Evolutionary conservation across 2,797 vertebrate genomes (phyloP).

Genomic region (Ciconia nigra): DNA sequence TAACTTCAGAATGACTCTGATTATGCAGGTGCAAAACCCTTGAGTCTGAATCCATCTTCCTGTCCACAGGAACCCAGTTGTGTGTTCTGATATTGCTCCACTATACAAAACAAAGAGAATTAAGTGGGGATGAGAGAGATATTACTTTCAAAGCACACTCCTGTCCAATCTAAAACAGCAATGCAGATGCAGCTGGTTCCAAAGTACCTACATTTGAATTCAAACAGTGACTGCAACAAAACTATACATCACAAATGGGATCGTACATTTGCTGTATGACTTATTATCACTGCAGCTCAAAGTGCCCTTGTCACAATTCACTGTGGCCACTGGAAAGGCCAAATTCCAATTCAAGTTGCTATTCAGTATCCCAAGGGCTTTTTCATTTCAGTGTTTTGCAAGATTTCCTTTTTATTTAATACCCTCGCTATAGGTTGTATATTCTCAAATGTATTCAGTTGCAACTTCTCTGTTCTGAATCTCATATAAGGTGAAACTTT

Average conservation of each 20-base stretch:
- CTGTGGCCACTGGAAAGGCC: background rate
- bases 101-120: background rate
- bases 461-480: background rate
- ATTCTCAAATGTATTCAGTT: background rate
- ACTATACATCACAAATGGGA: background rate
- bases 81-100: background rate
- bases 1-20: background rate
- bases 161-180: background rate
- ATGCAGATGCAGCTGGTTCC: background rate
- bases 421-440: background rate
- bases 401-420: background rate
- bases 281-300: background rate
- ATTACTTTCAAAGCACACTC: background rate
- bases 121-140: background rate
- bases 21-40: background rate
- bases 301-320: background rate
- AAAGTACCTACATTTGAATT: background rate
- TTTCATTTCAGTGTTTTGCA: background rate
- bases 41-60: background rate
- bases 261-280: background rate
- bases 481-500: background rate
- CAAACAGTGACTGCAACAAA: background rate
- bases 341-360: background rate
- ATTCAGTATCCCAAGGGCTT: background rate
- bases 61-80: accelerated